These are phyloP conservation scores for Acronicta alni DNA, from an alignment of 2,888 invertebrate genomes.

Conservation along the genomic window DNA sequence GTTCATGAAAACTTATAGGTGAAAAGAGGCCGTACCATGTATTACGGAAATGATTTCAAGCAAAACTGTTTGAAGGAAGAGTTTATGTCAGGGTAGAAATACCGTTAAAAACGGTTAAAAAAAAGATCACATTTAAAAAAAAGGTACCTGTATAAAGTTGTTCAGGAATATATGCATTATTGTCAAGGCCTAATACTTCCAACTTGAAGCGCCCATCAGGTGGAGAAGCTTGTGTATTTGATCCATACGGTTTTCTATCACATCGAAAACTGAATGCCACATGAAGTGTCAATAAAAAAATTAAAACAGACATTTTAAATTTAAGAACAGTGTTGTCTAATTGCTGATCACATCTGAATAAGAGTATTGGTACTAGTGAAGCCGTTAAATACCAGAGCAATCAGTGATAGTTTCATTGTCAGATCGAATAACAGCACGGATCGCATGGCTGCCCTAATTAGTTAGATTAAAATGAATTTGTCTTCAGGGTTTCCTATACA, in stretches of 20 bases:
- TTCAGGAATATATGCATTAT: slow-evolving; percentile 78
- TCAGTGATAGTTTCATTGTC: slow-evolving; percentile 17
- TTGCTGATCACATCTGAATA: slow-evolving; percentile 2
- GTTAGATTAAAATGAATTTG: slow-evolving; percentile 46
- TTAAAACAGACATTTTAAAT: slow-evolving; percentile 21
- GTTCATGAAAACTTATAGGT: neutral
- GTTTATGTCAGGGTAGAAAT: no score
- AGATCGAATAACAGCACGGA: slow-evolving; percentile 36
- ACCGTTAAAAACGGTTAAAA: neutral
- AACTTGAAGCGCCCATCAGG: slow-evolving; percentile 79
- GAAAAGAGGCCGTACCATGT: neutral
- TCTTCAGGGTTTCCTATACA: slow-evolving; percentile 25
- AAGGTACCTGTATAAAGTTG: slow-evolving; percentile 78
- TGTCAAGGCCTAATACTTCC: slow-evolving; percentile 66
- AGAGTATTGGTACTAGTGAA: neutral
- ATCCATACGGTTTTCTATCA: slow-evolving; percentile 79
- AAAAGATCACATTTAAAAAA: neutral
- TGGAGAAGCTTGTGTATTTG: slow-evolving; percentile 72
- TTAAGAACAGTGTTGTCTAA: slow-evolving; percentile 3
- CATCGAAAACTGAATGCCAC: slow-evolving; percentile 70
- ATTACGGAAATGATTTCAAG: no score
- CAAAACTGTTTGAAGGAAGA: no score
- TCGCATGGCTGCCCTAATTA: slow-evolving; percentile 51
- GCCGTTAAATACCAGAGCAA: slow-evolving; percentile 30
- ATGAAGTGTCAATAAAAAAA: slow-evolving; percentile 10